Evolutionary conservation across 2,113 vertebrate species (phyloP).

Genomic region (Phaethornis superciliosus): DNA sequence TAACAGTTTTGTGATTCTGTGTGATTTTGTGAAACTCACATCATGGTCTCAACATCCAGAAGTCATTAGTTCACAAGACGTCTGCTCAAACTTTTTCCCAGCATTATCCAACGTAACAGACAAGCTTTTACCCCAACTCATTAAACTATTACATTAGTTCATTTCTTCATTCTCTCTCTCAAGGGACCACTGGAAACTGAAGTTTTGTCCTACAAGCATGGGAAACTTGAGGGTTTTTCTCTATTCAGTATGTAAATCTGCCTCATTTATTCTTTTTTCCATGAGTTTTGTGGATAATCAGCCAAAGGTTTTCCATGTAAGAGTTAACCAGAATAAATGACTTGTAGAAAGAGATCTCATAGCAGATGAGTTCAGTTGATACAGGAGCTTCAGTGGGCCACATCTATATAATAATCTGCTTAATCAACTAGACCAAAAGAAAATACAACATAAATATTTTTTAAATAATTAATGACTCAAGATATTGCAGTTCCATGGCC

Average conservation of each 20-base stretch:
- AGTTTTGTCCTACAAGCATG: neutral
- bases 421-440: neutral
- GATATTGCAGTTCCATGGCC: neutral
- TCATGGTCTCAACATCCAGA: neutral
- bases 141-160: neutral
- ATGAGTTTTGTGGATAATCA: neutral
- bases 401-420: neutral
- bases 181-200: neutral
- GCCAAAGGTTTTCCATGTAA: neutral
- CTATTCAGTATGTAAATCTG: neutral
- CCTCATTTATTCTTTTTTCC: neutral
- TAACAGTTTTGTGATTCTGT: too few species aligned
- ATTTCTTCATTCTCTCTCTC: neutral
- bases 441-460: neutral
- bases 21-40: neutral
- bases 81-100: neutral
- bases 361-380: neutral
- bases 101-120: neutral
- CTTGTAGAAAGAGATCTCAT: neutral
- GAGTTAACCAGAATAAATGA: neutral
- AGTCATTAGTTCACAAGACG: neutral
- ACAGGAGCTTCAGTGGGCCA: neutral
- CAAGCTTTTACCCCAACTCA: neutral
- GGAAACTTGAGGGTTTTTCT: neutral
- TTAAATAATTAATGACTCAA: neutral